Evolutionary conservation across 2,113 vertebrate genomes (phyloP).

Genomic region (Oceanodroma tethys): DNA sequence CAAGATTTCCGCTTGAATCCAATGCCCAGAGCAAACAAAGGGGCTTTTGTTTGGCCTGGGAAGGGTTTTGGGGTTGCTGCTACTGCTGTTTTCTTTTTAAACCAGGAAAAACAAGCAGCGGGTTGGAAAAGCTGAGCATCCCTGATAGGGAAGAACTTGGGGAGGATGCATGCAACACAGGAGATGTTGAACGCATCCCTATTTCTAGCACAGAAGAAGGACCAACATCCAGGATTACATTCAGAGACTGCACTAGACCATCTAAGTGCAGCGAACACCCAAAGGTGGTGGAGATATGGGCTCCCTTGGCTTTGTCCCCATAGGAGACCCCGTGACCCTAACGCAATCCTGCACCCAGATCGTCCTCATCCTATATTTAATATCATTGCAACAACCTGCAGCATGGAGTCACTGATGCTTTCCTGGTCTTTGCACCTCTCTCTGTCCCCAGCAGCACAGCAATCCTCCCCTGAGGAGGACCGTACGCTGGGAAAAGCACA

Average conservation of each 20-base stretch:
- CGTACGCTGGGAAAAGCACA: fast-evolving
- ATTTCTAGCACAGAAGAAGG: background rate
- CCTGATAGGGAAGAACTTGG: background rate
- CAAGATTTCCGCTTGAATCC: background rate
- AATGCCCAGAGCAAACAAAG: slow-evolving; percentile 6
- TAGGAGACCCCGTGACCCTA: fast-evolving
- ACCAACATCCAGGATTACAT: background rate
- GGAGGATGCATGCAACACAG: fast-evolving
- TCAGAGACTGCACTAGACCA: background rate
- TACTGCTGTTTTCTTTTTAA: background rate
- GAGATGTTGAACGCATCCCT: too few relatives aligned
- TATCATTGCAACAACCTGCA: background rate
- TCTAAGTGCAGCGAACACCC: background rate
- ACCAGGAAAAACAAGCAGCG: background rate
- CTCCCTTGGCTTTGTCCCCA: background rate
- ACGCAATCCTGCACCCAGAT: background rate
- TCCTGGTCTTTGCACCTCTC: background rate
- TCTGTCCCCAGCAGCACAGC: background rate
- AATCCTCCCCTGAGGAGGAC: background rate
- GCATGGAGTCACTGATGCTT: background rate
- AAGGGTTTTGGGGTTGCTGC: background rate
- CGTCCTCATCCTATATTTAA: background rate
- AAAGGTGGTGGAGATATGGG: background rate
- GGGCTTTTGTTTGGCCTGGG: background rate
- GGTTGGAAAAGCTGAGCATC: background rate